A percentile compares a stretch with the other conserved stretches of the same genome.
These are phyloP conservation scores for Podabrus alpinus DNA, from an alignment of 2,888 invertebrate genomes.

Conservation along the genomic window DNA sequence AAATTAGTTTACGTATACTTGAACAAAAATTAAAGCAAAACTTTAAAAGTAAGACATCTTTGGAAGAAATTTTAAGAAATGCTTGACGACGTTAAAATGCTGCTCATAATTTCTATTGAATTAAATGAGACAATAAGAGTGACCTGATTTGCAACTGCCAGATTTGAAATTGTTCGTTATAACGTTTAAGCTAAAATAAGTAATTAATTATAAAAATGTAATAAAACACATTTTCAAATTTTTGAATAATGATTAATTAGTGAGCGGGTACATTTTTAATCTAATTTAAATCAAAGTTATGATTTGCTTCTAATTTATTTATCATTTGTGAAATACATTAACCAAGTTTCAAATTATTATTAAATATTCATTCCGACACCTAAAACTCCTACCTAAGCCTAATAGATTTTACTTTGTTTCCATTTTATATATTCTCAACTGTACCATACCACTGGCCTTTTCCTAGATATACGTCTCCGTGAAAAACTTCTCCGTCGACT, in stretches of 20 bases:
- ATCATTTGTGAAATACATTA: not conserved
- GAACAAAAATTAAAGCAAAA: not conserved
- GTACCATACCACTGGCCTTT: slow-evolving; percentile 10
- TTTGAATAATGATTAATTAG: not conserved
- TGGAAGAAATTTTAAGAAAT: not conserved
- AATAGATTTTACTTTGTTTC: not conserved
- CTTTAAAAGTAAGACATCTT: not conserved
- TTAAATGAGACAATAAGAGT: not conserved
- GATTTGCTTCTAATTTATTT: not conserved
- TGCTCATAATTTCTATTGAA: not conserved
- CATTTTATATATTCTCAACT: not conserved
- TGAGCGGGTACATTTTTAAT: not conserved
- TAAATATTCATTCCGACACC: not conserved
- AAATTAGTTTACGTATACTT: not conserved
- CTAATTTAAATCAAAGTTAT: not conserved
- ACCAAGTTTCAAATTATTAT: not conserved
- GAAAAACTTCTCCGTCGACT: slow-evolving; percentile 5
- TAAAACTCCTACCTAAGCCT: not conserved
- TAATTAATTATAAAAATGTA: not conserved
- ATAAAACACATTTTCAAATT: not conserved
- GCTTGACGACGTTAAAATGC: not conserved
- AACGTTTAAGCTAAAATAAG: not conserved
- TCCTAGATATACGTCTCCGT: slow-evolving; percentile 6
- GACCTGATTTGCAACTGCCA: not conserved
- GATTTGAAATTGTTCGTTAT: not conserved